Percentiles rank a stretch among this genome's conserved stretches.
phyloP scores from a whole-genome alignment of 2,888 invertebrate species.

The Thysanoteuthis rhombus region DNA sequence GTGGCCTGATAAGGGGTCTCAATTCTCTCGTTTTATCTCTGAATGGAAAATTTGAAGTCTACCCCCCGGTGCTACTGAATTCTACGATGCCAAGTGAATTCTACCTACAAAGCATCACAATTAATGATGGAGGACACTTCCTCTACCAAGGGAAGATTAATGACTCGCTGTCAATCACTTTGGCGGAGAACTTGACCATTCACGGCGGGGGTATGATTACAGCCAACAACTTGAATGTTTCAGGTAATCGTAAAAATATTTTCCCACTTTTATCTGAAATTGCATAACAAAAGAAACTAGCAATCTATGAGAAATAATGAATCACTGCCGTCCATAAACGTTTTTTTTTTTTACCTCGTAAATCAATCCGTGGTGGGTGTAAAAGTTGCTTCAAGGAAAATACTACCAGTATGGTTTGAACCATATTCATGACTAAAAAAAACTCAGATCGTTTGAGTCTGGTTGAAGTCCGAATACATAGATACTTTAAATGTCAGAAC shows the following conservation, averaged over 20 bases:
- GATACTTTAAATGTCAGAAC: too few relatives aligned
- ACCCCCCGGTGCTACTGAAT: constrained; percentile 45
- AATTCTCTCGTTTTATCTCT: constrained; percentile 52
- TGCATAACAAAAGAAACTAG: too few relatives aligned
- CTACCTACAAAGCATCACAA: constrained; percentile 45
- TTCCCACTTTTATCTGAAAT: too few relatives aligned
- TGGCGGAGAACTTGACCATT: constrained; percentile 46
- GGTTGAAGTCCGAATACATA: too few relatives aligned
- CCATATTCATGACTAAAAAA: too few relatives aligned
- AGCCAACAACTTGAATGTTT: constrained; percentile 44
- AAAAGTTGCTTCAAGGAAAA: too few relatives aligned
- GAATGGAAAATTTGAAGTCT: constrained; percentile 46
- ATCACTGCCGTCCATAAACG: too few relatives aligned
- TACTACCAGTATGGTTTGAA: too few relatives aligned
- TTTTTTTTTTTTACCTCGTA: too few relatives aligned
- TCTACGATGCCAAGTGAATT: constrained; percentile 38
- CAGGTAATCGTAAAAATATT: constrained; percentile 37
- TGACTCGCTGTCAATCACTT: constrained; percentile 41
- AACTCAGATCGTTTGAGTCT: too few relatives aligned
- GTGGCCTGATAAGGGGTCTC: constrained; percentile 51
- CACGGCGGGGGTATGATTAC: constrained; percentile 49
- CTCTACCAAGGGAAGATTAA: constrained; percentile 44
- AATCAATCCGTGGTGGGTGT: too few relatives aligned
- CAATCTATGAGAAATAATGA: too few relatives aligned
- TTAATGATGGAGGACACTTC: constrained; percentile 51